Conservation (phyloP, 2,113 vertebrate species). For the Delphinus delphis region DNA sequence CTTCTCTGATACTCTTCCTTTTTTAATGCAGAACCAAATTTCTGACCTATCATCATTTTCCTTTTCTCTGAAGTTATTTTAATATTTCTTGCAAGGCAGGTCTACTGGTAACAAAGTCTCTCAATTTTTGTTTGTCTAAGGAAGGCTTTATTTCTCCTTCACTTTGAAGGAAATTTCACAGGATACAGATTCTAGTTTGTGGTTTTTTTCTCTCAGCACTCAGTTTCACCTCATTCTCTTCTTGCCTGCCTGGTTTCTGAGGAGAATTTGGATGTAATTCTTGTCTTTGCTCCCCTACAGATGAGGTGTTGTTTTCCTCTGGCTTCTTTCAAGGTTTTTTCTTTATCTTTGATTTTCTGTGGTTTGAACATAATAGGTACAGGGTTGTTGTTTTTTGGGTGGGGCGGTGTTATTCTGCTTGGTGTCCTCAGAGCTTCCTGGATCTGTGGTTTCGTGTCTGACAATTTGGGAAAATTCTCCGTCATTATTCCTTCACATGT, state of each 20-base stretch:
- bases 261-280: background rate
- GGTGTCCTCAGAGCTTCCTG: background rate
- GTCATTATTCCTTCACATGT: background rate
- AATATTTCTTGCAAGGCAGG: background rate
- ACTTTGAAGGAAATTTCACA: background rate
- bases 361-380: background rate
- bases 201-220: background rate
- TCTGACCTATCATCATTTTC: background rate
- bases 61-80: background rate
- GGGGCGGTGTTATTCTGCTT: background rate
- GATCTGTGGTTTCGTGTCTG: background rate
- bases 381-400: background rate
- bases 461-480: background rate
- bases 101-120: background rate
- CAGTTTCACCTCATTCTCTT: background rate
- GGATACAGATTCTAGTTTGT: background rate
- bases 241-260: background rate
- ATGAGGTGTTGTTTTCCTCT: background rate
- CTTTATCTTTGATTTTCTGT: background rate
- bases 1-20: background rate
- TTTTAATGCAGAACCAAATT: background rate
- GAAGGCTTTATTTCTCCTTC: background rate
- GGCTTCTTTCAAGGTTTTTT: background rate
- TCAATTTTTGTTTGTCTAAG: background rate
- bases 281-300: background rate